Percentiles rank a stretch among this genome's conserved stretches.
These are phyloP conservation scores for Cataglyphis hispanica DNA, from an alignment of 1,140 invertebrate genomes.

Conservation along the genomic window DNA sequence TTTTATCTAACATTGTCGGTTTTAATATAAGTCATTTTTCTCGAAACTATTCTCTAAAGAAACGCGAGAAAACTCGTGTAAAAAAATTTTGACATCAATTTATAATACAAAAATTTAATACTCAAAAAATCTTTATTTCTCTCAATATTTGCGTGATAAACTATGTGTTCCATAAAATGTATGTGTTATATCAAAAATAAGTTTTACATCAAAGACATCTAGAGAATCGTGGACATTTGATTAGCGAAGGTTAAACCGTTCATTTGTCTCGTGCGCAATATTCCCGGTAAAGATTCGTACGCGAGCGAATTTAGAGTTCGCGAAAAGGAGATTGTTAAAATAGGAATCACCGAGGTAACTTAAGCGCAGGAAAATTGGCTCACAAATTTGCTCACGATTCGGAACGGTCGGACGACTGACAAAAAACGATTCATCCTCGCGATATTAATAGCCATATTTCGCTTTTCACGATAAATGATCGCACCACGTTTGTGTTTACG, in stretches of 20 bases:
- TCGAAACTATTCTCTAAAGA: no score
- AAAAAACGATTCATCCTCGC: neutral
- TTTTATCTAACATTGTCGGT: no score
- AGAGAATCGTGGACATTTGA: neutral
- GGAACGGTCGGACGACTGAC: neutral
- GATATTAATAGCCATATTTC: constrained; percentile 36
- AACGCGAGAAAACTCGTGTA: no score
- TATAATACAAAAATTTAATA: no score
- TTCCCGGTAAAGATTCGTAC: neutral
- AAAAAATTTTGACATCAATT: no score
- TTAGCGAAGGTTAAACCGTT: neutral
- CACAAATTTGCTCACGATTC: neutral
- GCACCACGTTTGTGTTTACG: neutral
- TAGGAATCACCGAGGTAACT: neutral
- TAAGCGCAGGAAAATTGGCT: neutral
- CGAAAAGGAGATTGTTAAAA: constrained; percentile 1
- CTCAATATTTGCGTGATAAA: no score
- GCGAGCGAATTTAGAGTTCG: neutral
- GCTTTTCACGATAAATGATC: constrained; percentile 4
- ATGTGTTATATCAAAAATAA: neutral
- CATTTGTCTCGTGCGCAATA: neutral
- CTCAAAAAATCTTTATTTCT: no score
- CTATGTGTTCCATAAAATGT: neutral
- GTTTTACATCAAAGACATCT: neutral
- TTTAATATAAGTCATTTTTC: no score